These are phyloP conservation scores for Pycnomerus fuliginosus DNA, from an alignment of 2,888 invertebrate species.

Conservation along the genomic window DNA sequence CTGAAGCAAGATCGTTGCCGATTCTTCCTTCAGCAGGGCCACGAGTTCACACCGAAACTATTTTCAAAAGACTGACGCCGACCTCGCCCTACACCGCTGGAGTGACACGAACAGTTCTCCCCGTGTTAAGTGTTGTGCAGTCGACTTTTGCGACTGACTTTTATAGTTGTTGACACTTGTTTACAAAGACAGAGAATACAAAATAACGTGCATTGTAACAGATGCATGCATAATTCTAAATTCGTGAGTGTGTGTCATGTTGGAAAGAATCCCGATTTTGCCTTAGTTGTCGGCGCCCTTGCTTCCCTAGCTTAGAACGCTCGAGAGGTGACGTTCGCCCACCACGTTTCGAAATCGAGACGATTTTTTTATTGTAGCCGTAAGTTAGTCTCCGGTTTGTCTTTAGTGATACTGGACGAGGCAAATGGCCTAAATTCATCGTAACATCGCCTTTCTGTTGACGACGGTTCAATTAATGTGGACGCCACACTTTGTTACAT, in stretches of 20 bases:
- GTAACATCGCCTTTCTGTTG: constrained; percentile 8
- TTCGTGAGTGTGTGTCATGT: constrained; percentile 43
- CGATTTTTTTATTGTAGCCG: constrained; percentile 51
- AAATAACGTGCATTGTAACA: constrained; percentile 32
- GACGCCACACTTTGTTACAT: too few relatives aligned
- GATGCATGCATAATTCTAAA: constrained; percentile 52
- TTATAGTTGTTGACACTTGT: constrained; percentile 46
- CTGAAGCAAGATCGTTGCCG: too few relatives aligned
- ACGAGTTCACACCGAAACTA: constrained; percentile 7
- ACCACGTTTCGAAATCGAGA: constrained; percentile 37
- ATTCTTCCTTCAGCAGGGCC: constrained; percentile 1
- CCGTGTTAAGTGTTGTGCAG: constrained; percentile 47
- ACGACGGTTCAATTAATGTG: constrained; percentile 15
- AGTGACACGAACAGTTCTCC: constrained; percentile 14
- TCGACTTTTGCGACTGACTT: constrained; percentile 38
- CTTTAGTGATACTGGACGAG: constrained; percentile 43
- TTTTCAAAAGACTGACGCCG: constrained; percentile 32
- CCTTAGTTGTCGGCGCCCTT: constrained; percentile 47
- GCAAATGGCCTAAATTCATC: constrained; percentile 31
- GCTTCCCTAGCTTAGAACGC: constrained; percentile 31
- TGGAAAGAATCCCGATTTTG: constrained; percentile 46
- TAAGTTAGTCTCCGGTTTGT: constrained; percentile 46
- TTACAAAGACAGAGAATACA: constrained; percentile 27
- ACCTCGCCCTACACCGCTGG: constrained; percentile 27
- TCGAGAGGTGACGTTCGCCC: constrained; percentile 30